Conservation (phyloP, 2,113 vertebrate genomes). For the Australoheros scitulus region DNA sequence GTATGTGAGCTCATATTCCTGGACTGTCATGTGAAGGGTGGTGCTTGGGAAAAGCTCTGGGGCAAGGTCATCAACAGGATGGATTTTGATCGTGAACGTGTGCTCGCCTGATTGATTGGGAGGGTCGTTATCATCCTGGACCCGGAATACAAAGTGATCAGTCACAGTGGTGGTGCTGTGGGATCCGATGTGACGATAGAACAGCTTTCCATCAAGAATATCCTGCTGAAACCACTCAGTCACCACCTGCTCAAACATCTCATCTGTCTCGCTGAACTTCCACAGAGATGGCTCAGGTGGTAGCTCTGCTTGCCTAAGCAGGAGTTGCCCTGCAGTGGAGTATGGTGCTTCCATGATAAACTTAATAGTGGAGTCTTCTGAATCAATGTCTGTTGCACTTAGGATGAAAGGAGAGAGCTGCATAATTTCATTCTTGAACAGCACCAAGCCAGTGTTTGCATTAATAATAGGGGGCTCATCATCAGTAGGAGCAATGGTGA, state of each 20-base stretch:
- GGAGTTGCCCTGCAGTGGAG: conserved; percentile 74
- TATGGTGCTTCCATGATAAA: conserved; percentile 77
- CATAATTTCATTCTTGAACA: conserved; percentile 81
- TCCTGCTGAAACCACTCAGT: conserved; percentile 85
- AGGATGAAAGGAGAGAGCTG: conserved; percentile 84
- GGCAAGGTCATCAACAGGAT: conserved; percentile 88
- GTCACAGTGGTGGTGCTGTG: conserved; percentile 74
- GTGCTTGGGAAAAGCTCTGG: conserved; percentile 86
- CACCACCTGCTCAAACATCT: conserved; percentile 84
- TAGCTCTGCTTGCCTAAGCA: conserved; percentile 78
- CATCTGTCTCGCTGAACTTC: conserved; percentile 78
- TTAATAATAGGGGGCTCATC: conserved; percentile 82
- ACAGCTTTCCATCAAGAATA: conserved; percentile 83
- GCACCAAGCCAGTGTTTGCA: conserved; percentile 78
- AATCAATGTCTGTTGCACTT: conserved; percentile 84
- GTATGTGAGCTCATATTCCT: conserved; percentile 90
- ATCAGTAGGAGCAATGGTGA: conserved; percentile 83
- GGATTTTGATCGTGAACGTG: conserved; percentile 87
- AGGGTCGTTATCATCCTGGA: conserved; percentile 84
- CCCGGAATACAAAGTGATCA: conserved; percentile 77
- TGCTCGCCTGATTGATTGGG: conserved; percentile 85
- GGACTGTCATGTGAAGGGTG: conserved; percentile 89
- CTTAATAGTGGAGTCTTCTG: conserved; percentile 80
- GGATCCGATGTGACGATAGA: conserved; percentile 80
- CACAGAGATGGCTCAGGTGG: conserved; percentile 73